Conservation (phyloP, 2,113 vertebrate genomes). For the Pelecanoides urinatrix region DNA sequence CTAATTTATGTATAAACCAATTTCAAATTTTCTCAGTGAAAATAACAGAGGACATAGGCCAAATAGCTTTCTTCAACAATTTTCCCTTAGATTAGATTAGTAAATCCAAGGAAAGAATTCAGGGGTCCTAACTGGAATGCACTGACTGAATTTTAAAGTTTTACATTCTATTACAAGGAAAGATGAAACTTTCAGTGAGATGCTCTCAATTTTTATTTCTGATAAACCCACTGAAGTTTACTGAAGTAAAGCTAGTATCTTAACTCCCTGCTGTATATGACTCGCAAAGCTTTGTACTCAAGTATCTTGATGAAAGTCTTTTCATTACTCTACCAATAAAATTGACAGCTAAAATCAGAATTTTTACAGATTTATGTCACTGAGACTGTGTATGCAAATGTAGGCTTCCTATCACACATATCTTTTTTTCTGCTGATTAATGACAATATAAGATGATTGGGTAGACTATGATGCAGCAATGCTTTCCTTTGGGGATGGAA, state of each 20-base stretch:
- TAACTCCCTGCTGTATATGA: background rate
- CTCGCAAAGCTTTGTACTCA: background rate
- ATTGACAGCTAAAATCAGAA: background rate
- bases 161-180: background rate
- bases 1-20: slow-evolving; percentile 11
- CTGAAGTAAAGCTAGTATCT: background rate
- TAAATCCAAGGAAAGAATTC: background rate
- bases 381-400: background rate
- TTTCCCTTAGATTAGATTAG: background rate
- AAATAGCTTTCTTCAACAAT: slow-evolving; percentile 47
- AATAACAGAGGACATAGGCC: background rate
- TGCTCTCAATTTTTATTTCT: background rate
- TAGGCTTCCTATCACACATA: background rate
- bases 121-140: background rate
- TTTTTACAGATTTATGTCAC: background rate
- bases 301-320: background rate
- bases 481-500: background rate
- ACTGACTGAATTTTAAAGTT: background rate
- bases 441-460: background rate
- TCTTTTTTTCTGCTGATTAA: background rate
- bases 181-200: background rate
- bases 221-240: background rate
- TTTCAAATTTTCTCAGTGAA: slow-evolving; percentile 7
- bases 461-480: background rate
- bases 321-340: background rate